Evolutionary conservation across 2,797 vertebrate species (phyloP).

Genomic region (Sarcophilus harrisii): DNA sequence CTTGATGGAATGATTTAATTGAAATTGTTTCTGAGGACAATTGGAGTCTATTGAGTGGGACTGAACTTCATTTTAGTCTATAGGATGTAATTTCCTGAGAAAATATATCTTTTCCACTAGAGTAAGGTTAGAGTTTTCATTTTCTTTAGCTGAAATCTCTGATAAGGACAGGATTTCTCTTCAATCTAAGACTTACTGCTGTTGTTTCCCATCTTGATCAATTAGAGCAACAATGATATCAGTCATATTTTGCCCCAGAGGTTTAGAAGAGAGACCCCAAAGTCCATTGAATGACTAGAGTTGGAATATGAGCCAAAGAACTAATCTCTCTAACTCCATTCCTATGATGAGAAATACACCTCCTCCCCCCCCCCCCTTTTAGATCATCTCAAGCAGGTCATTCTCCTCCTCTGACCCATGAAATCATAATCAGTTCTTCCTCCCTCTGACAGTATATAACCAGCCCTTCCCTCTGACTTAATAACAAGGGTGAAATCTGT

Average conservation of each 20-base stretch:
- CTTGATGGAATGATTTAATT: neutral
- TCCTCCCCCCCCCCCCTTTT: too few species aligned
- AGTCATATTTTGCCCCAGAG: neutral
- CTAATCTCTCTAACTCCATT: neutral
- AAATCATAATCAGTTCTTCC: neutral
- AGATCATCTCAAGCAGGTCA: neutral
- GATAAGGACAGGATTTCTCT: neutral
- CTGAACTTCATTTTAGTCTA: neutral
- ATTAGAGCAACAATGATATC: neutral
- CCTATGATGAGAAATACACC: neutral
- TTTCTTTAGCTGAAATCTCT: neutral
- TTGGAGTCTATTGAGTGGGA: neutral
- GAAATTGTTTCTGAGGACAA: neutral
- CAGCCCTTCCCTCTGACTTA: neutral
- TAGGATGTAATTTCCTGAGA: neutral
- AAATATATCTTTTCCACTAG: neutral
- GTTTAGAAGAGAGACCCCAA: neutral
- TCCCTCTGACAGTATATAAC: neutral
- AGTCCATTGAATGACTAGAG: neutral
- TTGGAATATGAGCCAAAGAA: conserved; percentile 26
- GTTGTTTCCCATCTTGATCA: neutral
- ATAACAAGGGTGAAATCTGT: neutral
- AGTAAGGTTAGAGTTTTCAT: neutral
- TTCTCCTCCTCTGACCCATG: neutral
- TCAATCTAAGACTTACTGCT: neutral